These are phyloP conservation scores for Platyrinchus mystaceus DNA, from an alignment of 2,797 vertebrate genomes.

Conservation along the genomic window DNA sequence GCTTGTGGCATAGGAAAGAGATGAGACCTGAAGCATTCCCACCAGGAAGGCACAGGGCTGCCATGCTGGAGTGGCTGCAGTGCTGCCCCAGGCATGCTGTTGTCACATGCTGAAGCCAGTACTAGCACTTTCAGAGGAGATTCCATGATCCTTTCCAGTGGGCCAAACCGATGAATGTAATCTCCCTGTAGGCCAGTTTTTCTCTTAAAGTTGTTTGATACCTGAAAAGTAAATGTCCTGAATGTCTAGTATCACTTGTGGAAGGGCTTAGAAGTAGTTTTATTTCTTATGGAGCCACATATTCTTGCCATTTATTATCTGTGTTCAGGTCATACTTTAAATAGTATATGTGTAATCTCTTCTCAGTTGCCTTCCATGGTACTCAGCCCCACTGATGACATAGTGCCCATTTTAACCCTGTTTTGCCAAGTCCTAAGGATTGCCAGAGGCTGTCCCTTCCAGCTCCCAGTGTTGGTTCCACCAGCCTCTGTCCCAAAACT, in stretches of 20 bases:
- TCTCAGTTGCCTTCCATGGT: neutral
- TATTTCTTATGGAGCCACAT: neutral
- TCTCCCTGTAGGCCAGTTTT: neutral
- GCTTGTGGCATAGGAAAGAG: neutral
- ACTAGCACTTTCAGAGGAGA: neutral
- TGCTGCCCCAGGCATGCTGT: neutral
- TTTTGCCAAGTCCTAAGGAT: neutral
- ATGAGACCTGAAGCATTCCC: neutral
- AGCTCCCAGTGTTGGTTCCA: neutral
- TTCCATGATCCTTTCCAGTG: neutral
- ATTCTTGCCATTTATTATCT: neutral
- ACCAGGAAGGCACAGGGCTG: neutral
- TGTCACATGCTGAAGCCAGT: neutral
- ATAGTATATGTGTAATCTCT: neutral
- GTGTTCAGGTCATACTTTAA: neutral
- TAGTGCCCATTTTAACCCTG: neutral
- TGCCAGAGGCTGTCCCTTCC: neutral
- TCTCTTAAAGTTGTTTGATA: neutral
- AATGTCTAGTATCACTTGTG: neutral
- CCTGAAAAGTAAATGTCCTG: neutral
- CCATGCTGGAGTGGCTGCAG: neutral
- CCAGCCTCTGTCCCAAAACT: neutral
- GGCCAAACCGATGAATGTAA: neutral
- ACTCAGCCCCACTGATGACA: neutral
- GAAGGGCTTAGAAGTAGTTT: neutral